These are phyloP conservation scores for Koerneria pararmatus DNA, from an alignment of 2,888 invertebrate species.

Conservation along the genomic window DNA sequence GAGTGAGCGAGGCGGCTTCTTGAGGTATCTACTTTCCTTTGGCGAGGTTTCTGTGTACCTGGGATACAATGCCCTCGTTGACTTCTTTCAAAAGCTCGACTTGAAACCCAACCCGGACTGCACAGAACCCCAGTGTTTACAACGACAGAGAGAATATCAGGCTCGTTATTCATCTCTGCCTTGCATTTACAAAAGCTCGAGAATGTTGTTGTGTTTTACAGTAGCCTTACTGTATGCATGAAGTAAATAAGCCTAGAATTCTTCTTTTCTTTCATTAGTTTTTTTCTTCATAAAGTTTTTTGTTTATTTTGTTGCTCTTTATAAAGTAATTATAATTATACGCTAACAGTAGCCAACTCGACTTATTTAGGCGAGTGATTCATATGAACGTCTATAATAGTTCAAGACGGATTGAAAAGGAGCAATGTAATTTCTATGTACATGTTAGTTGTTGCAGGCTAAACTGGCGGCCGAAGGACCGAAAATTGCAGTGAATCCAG, in stretches of 20 bases:
- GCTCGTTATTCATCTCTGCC: constrained; percentile 23
- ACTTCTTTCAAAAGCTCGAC: constrained; percentile 80
- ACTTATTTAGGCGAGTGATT: background rate
- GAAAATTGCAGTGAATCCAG: constrained; percentile 61
- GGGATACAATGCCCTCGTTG: constrained; percentile 90
- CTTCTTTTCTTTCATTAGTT: too few relatives aligned
- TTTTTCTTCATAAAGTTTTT: too few relatives aligned
- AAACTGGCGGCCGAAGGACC: constrained; percentile 68
- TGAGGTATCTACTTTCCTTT: constrained; percentile 80
- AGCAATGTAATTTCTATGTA: background rate
- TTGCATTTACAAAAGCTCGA: too few relatives aligned
- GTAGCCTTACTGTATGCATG: too few relatives aligned
- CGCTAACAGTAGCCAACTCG: too few relatives aligned
- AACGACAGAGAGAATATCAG: constrained; percentile 62
- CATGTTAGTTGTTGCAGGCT: constrained; percentile 24
- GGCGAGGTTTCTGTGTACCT: constrained; percentile 86
- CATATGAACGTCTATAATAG: too few relatives aligned
- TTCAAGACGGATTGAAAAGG: too few relatives aligned
- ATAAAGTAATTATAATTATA: too few relatives aligned
- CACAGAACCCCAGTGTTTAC: constrained; percentile 75
- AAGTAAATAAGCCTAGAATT: too few relatives aligned
- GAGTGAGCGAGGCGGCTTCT: constrained; percentile 47
- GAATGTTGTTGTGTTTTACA: too few relatives aligned
- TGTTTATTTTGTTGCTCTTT: too few relatives aligned
- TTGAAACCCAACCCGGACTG: constrained; percentile 87